These are phyloP conservation scores for Dicrurus megarhynchus DNA, from an alignment of 2,113 vertebrate species.

Conservation along the genomic window DNA sequence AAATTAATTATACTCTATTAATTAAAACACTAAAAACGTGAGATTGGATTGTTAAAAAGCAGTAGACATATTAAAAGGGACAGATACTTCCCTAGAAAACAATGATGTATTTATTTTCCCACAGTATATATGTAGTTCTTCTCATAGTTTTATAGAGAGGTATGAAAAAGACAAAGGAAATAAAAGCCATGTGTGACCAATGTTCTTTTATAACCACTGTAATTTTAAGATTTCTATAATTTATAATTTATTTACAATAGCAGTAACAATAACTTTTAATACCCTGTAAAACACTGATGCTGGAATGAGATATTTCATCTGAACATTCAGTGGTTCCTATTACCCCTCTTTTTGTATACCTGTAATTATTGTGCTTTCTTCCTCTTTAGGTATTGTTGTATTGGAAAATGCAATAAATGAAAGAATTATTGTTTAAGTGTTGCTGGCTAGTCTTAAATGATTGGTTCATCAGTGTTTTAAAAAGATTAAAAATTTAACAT, in stretches of 20 bases:
- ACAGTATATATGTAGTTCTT: neutral
- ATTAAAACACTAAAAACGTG: neutral
- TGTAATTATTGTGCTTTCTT: neutral
- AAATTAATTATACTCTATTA: neutral
- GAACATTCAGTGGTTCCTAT: neutral
- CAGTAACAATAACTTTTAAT: neutral
- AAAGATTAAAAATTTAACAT: neutral
- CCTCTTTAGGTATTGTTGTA: neutral
- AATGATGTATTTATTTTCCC: neutral
- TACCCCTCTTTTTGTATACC: neutral
- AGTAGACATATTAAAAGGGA: neutral
- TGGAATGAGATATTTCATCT: neutral
- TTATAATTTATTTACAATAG: neutral
- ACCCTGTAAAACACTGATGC: neutral
- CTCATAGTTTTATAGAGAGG: neutral
- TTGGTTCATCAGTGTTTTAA: neutral
- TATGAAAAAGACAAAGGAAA: neutral
- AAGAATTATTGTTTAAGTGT: neutral
- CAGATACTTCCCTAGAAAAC: neutral
- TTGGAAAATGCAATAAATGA: neutral
- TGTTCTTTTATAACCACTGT: neutral
- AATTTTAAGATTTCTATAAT: neutral
- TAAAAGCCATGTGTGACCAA: neutral
- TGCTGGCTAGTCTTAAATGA: neutral
- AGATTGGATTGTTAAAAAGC: neutral